Percentiles rank a stretch among this genome's conserved stretches.
These are phyloP conservation scores for Cyprinodon variegatus DNA, from an alignment of 2,113 vertebrate species.

Conservation along the genomic window DNA sequence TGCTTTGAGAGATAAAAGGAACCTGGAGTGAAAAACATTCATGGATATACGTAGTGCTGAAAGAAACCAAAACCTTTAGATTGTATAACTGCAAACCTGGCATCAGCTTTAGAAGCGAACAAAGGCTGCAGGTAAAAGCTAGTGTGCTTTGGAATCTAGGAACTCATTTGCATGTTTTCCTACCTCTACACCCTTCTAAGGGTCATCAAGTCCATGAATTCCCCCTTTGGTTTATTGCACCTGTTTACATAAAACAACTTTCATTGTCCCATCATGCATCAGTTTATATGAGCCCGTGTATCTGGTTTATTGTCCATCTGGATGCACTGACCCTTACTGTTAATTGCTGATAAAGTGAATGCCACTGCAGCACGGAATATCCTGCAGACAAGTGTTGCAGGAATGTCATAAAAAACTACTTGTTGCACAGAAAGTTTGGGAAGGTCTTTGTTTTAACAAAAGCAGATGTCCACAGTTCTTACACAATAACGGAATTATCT, in stretches of 20 bases:
- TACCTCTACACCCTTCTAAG: not conserved
- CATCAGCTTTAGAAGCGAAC: not conserved
- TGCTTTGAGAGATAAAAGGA: not conserved
- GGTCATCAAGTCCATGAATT: not conserved
- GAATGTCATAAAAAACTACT: conserved; percentile 2
- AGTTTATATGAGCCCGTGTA: conserved; percentile 11
- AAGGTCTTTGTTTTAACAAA: no score
- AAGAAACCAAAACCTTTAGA: not conserved
- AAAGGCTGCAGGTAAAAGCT: not conserved
- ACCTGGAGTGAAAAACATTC: no score
- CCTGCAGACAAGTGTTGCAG: not conserved
- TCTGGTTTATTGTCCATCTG: conserved; percentile 17
- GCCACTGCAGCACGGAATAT: not conserved
- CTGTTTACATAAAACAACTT: not conserved
- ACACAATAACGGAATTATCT: no score
- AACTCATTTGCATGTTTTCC: not conserved
- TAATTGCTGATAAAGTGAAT: conserved; percentile 2
- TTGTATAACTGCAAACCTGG: not conserved
- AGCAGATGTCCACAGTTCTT: no score
- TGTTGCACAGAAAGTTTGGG: no score
- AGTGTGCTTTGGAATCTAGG: not conserved
- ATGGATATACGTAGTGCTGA: not conserved
- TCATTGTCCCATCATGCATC: not conserved
- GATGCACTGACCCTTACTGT: not conserved
- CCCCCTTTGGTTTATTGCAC: conserved; percentile 1